These are phyloP conservation scores for Salticus scenicus DNA, from an alignment of 2,888 invertebrate genomes.

Conservation along the genomic window DNA sequence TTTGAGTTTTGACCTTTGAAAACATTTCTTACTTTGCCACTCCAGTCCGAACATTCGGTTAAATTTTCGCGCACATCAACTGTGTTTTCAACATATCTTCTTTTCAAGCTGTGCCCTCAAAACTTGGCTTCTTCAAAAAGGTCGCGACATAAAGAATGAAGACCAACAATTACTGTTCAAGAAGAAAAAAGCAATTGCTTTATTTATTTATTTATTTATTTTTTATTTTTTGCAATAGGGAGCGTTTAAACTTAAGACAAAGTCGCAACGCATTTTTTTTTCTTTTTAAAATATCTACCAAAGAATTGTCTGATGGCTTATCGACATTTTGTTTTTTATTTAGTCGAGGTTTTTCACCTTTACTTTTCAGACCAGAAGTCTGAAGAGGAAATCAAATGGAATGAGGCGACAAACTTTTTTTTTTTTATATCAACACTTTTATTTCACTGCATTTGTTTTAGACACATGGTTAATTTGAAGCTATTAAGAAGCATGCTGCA, in stretches of 20 bases:
- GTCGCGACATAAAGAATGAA: conserved; percentile 46
- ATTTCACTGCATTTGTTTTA: neutral
- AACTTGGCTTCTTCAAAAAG: conserved; percentile 32
- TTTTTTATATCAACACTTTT: neutral
- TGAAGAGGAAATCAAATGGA: conserved; percentile 25
- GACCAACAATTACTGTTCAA: conserved; percentile 59
- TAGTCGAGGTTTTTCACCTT: conserved; percentile 45
- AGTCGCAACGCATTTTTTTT: neutral
- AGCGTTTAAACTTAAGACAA: neutral
- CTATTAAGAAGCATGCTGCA: neutral
- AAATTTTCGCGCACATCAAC: conserved; percentile 24
- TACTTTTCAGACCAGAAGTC: conserved; percentile 20
- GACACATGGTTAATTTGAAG: neutral
- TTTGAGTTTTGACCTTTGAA: conserved; percentile 34
- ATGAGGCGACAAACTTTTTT: conserved; percentile 5
- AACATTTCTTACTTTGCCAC: conserved; percentile 34
- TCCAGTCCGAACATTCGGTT: neutral
- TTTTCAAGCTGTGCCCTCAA: conserved; percentile 2
- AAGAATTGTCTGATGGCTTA: conserved; percentile 25
- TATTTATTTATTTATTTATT: conserved; percentile 8
- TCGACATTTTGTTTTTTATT: conserved; percentile 29
- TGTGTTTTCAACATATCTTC: conserved; percentile 23
- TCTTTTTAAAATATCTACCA: neutral
- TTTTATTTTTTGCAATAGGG: neutral
- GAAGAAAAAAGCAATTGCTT: conserved; percentile 18